Evolutionary conservation across 2,113 vertebrate species (phyloP).

Genomic region (Ursus arctos): DNA sequence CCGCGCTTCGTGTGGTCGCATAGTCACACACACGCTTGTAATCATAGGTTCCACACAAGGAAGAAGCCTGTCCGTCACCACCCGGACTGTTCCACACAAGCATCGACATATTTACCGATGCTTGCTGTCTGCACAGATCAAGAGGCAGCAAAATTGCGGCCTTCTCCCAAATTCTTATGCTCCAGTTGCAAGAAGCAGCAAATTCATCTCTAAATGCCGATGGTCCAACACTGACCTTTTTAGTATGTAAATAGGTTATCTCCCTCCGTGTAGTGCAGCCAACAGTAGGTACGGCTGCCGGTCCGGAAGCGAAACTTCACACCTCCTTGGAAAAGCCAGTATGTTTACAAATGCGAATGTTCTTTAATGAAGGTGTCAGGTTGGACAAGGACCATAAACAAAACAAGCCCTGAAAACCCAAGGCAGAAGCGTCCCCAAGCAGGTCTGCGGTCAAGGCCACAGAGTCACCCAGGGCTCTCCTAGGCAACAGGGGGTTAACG

Average conservation of each 20-base stretch:
- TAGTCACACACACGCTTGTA: neutral
- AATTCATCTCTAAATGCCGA: constrained; percentile 63
- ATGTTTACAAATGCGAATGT: constrained; percentile 30
- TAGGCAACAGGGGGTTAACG: neutral
- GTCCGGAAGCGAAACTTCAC: constrained; percentile 59
- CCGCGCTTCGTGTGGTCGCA: neutral
- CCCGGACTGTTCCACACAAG: neutral
- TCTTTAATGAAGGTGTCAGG: constrained; percentile 52
- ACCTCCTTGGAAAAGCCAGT: constrained; percentile 36
- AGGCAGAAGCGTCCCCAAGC: fast-evolving
- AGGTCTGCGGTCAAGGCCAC: fast-evolving
- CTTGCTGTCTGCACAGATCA: constrained; percentile 1
- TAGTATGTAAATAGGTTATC: constrained; percentile 84
- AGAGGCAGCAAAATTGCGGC: constrained; percentile 66
- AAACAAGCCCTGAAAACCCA: neutral
- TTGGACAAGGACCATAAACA: neutral
- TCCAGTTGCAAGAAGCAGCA: constrained; percentile 63
- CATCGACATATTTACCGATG: neutral
- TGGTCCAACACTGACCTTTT: constrained; percentile 83
- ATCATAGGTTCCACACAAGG: constrained; percentile 12
- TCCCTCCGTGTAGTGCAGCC: constrained; percentile 35
- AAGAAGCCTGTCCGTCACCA: neutral
- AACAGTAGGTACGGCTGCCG: neutral
- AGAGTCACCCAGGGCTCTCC: fast-evolving
- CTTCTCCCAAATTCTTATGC: constrained; percentile 59